phyloP scores from a whole-genome alignment of 2,113 vertebrate genomes.

The Corynorhinus townsendii region DNA sequence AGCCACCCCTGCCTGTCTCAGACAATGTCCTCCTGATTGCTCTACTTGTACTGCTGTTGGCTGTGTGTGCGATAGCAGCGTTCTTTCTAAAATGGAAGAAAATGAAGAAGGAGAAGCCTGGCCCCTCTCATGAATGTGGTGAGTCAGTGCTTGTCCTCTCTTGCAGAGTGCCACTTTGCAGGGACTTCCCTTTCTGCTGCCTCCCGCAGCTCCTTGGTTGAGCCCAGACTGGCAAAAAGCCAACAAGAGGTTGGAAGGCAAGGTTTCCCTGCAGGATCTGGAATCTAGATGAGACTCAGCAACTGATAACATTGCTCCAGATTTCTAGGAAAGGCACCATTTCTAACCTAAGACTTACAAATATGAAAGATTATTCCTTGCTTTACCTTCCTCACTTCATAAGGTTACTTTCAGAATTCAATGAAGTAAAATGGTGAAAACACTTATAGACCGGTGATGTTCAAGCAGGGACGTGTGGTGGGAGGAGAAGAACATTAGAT shows the following conservation, averaged over 20 bases:
- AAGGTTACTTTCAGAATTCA: background rate
- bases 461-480: background rate
- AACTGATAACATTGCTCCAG: background rate
- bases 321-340: background rate
- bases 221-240: background rate
- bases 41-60: accelerated
- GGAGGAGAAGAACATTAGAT: background rate
- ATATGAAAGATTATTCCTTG: background rate
- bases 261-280: background rate
- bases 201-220: background rate
- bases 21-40: accelerated
- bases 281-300: background rate
- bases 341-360: background rate
- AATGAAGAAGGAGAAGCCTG: background rate
- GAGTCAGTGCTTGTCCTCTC: slow-evolving; percentile 42
- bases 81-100: accelerated
- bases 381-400: background rate
- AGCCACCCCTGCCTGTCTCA: accelerated
- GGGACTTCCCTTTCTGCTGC: background rate
- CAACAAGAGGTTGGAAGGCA: background rate
- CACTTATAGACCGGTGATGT: background rate
- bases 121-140: background rate
- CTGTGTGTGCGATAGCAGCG: background rate
- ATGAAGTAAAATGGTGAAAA: background rate
- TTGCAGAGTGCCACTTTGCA: background rate